Evolutionary conservation across 2,113 vertebrate species (phyloP).

Genomic region (Sus scrofa): DNA sequence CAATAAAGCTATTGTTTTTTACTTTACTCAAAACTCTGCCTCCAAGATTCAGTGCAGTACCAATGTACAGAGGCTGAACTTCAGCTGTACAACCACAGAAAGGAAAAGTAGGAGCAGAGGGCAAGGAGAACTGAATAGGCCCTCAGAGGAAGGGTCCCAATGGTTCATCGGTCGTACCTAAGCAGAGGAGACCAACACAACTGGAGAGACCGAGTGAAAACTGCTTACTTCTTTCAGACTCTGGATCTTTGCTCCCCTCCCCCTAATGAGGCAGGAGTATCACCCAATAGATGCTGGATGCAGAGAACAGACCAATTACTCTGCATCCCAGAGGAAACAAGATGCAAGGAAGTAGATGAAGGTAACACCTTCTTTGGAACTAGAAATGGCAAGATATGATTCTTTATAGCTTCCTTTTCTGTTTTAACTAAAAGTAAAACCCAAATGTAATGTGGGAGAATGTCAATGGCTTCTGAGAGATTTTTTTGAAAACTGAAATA

Average conservation of each 20-base stretch:
- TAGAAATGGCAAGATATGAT: background rate
- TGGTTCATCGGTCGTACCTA: background rate
- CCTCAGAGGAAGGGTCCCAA: background rate
- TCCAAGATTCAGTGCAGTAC: too few relatives aligned
- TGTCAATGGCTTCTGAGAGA: background rate
- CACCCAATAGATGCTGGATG: background rate
- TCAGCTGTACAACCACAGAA: background rate
- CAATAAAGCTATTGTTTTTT: too few relatives aligned
- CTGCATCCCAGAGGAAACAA: background rate
- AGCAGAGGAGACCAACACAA: background rate
- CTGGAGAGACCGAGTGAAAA: too few relatives aligned
- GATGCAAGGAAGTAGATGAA: background rate
- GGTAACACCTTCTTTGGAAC: background rate
- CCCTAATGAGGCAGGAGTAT: background rate
- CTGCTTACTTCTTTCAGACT: background rate
- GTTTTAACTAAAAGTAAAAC: background rate
- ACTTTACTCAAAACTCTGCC: too few relatives aligned
- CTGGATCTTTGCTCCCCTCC: too few relatives aligned
- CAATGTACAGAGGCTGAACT: too few relatives aligned
- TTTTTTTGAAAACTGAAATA: background rate
- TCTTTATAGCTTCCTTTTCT: background rate
- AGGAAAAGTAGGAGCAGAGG: background rate
- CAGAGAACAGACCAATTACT: background rate
- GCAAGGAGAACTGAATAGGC: rapidly evolving
- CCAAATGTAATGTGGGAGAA: background rate